Evolutionary conservation across 2,888 invertebrate genomes (phyloP).

Genomic region (Neocrepidodera transversa): DNA sequence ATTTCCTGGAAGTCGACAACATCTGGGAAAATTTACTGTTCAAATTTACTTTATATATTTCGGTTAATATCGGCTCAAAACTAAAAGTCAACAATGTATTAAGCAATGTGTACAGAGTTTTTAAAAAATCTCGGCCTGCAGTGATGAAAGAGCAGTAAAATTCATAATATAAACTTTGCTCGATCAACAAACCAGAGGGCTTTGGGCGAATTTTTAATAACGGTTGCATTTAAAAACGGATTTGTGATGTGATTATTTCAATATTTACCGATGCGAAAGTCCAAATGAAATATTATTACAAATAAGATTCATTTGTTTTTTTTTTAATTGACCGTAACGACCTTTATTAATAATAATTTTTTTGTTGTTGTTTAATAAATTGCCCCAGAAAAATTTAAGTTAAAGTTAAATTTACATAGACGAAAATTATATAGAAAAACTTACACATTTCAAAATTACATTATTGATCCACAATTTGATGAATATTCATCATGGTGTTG

Average conservation of each 20-base stretch:
- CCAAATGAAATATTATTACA: slow-evolving; percentile 40
- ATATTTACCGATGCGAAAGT: slow-evolving; percentile 45
- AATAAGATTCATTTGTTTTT: slow-evolving; percentile 31
- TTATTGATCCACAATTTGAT: too few relatives aligned
- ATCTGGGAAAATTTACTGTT: slow-evolving; percentile 44
- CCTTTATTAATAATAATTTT: too few relatives aligned
- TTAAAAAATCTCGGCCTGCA: slow-evolving; percentile 57
- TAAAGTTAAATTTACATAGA: too few relatives aligned
- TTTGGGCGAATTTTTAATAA: slow-evolving; percentile 53
- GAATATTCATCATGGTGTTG: too few relatives aligned
- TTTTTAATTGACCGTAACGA: too few relatives aligned
- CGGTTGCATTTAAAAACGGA: slow-evolving; percentile 48
- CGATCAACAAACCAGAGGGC: slow-evolving; percentile 56
- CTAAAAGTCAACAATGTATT: slow-evolving; percentile 55
- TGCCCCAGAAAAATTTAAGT: too few relatives aligned
- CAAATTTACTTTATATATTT: slow-evolving; percentile 51
- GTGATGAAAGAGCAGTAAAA: slow-evolving; percentile 58
- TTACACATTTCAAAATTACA: too few relatives aligned
- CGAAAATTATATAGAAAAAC: too few relatives aligned
- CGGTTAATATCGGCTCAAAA: slow-evolving; percentile 53
- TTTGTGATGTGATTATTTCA: slow-evolving; percentile 50
- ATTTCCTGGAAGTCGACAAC: slow-evolving; percentile 34
- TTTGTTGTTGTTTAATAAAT: too few relatives aligned
- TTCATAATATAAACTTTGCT: slow-evolving; percentile 59
- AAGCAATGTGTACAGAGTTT: slow-evolving; percentile 56